These are phyloP conservation scores for Rhinopomastus cyanomelas DNA, from an alignment of 2,113 vertebrate genomes.

Conservation along the genomic window DNA sequence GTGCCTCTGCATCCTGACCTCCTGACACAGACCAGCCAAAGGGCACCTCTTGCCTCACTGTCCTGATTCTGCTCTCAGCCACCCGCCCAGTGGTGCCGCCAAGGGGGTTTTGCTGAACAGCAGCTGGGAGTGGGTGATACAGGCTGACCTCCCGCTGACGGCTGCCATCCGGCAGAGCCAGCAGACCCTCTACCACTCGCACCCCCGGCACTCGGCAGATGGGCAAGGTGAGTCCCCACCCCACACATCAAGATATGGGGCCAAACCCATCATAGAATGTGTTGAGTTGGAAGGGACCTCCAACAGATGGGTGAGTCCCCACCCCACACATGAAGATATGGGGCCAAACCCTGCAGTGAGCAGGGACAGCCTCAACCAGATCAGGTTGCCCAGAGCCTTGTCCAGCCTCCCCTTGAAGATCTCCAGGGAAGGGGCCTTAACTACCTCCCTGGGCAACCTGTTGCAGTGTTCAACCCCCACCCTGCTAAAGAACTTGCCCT, in stretches of 20 bases:
- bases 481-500: fast-evolving
- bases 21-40: not conserved
- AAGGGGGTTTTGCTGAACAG: not conserved
- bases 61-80: not conserved
- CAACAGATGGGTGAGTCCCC: constrained; percentile 71
- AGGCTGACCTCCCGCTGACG: constrained; percentile 94
- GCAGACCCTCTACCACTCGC: constrained; percentile 93
- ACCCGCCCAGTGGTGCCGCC: fast-evolving
- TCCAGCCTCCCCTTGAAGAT: too few species aligned
- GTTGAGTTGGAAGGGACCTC: too few species aligned
- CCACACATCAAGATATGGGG: fast-evolving
- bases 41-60: not conserved
- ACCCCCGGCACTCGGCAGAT: constrained; percentile 87
- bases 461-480: too few species aligned
- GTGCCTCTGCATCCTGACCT: not conserved
- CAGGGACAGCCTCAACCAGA: too few species aligned
- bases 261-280: too few species aligned
- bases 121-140: constrained; percentile 99
- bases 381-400: too few species aligned
- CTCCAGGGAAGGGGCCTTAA: too few species aligned
- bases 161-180: constrained; percentile 98
- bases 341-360: too few species aligned
- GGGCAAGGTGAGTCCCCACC: constrained; percentile 77
- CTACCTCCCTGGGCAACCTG: too few species aligned
- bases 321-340: fast-evolving